phyloP scores from a whole-genome alignment of 2,113 vertebrate genomes.

The Hippocampus zosterae region DNA sequence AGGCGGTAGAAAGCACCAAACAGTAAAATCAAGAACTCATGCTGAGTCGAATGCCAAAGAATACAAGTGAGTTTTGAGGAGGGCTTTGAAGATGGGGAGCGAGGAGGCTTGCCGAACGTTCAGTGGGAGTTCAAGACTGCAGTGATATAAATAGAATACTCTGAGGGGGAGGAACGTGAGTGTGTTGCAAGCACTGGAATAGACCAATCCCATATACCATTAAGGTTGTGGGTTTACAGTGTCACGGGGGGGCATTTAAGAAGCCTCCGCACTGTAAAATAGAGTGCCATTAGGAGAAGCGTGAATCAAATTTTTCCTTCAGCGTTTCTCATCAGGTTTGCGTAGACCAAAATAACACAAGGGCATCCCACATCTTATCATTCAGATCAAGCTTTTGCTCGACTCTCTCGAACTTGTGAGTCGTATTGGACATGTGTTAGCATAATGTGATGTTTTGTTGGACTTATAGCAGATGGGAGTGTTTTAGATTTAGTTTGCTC shows the following conservation, averaged over 20 bases:
- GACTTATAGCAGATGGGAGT: background rate
- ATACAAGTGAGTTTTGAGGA: too few relatives aligned
- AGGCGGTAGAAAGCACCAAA: too few relatives aligned
- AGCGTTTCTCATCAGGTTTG: conserved; percentile 8
- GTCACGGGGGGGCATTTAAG: conserved; percentile 17
- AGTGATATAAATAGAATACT: conserved; percentile 61
- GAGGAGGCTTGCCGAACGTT: too few relatives aligned
- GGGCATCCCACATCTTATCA: conserved; percentile 10
- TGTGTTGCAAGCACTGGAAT: conserved; percentile 48
- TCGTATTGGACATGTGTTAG: background rate
- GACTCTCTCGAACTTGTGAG: background rate
- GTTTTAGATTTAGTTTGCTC: too few relatives aligned
- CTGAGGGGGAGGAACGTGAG: conserved; percentile 42
- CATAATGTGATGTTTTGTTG: background rate
- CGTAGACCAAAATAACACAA: conserved; percentile 10
- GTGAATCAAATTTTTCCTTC: conserved; percentile 1
- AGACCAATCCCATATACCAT: conserved; percentile 29
- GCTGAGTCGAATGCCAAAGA: too few relatives aligned
- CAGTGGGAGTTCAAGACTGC: too few relatives aligned
- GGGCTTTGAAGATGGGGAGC: too few relatives aligned
- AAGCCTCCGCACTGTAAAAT: conserved; percentile 11
- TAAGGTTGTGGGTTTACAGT: conserved; percentile 25
- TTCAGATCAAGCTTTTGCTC: conserved; percentile 27
- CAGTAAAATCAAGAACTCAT: too few relatives aligned
- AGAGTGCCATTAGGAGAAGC: background rate